Evolutionary conservation across 2,888 invertebrate species (phyloP), one percentile per base, ranked within the genome.

Genomic region (Phengaris alcon): DNA sequence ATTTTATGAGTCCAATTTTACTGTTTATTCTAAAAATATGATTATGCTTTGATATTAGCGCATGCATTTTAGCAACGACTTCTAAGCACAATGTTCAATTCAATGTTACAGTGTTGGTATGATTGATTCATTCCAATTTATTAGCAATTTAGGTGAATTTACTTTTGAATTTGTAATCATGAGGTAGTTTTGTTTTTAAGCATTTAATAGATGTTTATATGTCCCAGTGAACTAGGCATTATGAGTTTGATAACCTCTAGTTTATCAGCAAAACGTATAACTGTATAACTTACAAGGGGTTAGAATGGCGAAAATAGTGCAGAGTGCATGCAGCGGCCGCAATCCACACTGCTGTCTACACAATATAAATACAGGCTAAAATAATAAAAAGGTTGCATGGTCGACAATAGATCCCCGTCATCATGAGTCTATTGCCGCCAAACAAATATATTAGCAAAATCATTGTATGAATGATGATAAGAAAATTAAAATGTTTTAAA

Each of bases 281-380:
- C 76, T 78, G 73, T n/a, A 76, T 76, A 76, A 78, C 76, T 78
- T 77, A 85, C 82, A 87, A 78, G 76, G 79, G 79, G 74, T 75
- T 83, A 85, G 81, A 86, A 87, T 87, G 84, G 85, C 81, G 84
- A 83, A 85, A 84, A 83, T 83, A 85, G 89, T 91, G 89, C 87
- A 79, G 84, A 83, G 85, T 82, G 86, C 91, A 91, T 92, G 91
- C 91, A 87, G 86, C 87, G 86, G 85, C 85, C 84, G 88, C 87
- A 86, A 86, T 85, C 88, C 82, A 85, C 82, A 85, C 87, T 80
- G 85, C 86, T 89, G 88, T 88, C 89, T 90, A 90, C 83, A 86
- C 84, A 82, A 86, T 84, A 87, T 85, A 87, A 22, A 86, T 84
- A 87, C 81, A 86, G 82, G 83, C 86, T 88, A 88, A 87, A 89